Evolutionary conservation across 2,797 vertebrate species (phyloP), one percentile per base, ranked within the genome.

Genomic region (Selene dorsalis): DNA sequence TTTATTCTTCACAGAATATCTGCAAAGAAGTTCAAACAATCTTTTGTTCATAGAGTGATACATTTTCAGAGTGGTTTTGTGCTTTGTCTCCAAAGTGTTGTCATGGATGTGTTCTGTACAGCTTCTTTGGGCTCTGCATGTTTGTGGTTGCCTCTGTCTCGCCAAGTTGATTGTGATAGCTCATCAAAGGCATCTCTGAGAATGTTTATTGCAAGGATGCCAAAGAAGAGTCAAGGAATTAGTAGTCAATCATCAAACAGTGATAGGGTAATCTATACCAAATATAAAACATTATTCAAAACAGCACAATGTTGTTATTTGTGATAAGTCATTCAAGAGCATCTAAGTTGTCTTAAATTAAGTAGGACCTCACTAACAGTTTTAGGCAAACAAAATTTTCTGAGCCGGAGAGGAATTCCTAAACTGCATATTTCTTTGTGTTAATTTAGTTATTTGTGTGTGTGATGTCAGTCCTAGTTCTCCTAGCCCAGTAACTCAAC

Each of bases 401-500:
- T 43, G 0, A 52, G 6, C 13, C 2, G 1, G 3, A 41, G 47
- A 17, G 55, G 20, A 16, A 22, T 11, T 4, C 1, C 0, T 52
- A 12, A 67, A 62, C 8, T 9, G 18, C 14, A 20, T 48, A 7
- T 48, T 47, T 20, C 14, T 43, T 43, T 43, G 16, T 47, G 18
- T 55, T 10, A 35, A 35, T 35, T 35, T 35, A 35, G 7, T 35
- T 35, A 35, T 8, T 35, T 35, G 8, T 35, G 32, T 35, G 14
- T 3, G 14, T 84, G 22, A 38, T 73, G 16, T 45, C 75, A 92
- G 89, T 77, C 91, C 90, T 76, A 95, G 95, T 48, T 95, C 95
- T 48, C 94, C 95, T 82, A 95, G 94, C 86, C 96, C 96, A 53
- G 96, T 97, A 89, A 97, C 96, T 78, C 96, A 97, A 90, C 96